A percentile compares a stretch with the other conserved stretches of the same genome.
Evolutionary conservation across 2,888 invertebrate species (phyloP).

Genomic region (Heliconius ethilla): DNA sequence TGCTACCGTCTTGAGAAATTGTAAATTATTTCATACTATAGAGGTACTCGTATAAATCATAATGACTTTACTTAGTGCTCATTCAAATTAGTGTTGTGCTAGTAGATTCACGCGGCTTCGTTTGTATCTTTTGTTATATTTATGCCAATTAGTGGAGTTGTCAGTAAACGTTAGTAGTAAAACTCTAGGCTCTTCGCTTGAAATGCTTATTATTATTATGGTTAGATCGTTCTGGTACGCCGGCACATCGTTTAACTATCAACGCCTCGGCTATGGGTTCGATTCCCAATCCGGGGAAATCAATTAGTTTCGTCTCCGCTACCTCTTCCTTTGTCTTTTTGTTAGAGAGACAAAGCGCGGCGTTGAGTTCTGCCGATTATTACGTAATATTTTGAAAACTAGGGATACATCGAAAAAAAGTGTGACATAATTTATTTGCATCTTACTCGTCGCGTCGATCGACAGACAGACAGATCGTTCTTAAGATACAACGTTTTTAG

Average conservation of each 20-base stretch:
- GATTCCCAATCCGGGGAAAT: no score
- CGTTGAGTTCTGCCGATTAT: no score
- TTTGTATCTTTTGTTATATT: background rate
- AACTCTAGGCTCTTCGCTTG: no score
- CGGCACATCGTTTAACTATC: no score
- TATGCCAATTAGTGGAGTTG: background rate
- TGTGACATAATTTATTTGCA: background rate
- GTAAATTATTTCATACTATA: constrained; percentile 3
- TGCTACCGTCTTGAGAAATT: constrained; percentile 23
- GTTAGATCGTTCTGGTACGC: no score
- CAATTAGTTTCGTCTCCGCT: no score
- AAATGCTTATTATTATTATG: background rate
- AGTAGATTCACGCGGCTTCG: background rate
- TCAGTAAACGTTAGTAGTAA: background rate
- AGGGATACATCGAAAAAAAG: no score
- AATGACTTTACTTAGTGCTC: background rate
- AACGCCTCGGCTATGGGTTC: no score
- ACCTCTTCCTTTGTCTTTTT: no score
- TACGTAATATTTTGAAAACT: no score
- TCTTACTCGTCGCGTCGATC: background rate
- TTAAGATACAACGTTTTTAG: constrained; percentile 23
- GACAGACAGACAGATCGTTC: background rate
- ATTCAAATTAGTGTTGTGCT: background rate
- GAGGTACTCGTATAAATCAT: constrained; percentile 2
- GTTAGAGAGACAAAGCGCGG: no score